Evolutionary conservation across 2,888 invertebrate species (phyloP).

Genomic region (Epistrophe eligans): DNA sequence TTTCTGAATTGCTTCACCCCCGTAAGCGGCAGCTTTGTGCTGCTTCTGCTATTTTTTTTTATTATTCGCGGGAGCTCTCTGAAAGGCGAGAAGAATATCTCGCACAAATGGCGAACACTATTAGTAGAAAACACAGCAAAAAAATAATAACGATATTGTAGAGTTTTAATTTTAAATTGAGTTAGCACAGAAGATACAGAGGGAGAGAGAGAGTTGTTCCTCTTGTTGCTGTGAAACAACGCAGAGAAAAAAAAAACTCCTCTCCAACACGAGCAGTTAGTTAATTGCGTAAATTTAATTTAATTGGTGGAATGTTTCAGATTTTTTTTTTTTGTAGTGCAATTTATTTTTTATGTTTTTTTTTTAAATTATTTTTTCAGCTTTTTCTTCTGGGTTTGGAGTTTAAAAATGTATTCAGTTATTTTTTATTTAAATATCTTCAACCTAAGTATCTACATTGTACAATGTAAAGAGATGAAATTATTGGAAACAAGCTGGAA

Average conservation of each 20-base stretch:
- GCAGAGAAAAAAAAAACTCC: conserved; percentile 19
- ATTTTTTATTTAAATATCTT: not conserved
- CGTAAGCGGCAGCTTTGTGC: conserved; percentile 39
- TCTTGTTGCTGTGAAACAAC: not conserved
- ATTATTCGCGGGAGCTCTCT: conserved; percentile 48
- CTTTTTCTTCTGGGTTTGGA: not conserved
- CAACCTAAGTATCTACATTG: too few relatives aligned
- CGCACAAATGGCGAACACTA: conserved; percentile 68
- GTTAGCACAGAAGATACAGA: conserved; percentile 15
- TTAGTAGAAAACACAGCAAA: conserved; percentile 48
- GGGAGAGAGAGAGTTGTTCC: not conserved
- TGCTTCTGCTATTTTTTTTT: conserved; percentile 14
- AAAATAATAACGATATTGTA: conserved; percentile 33
- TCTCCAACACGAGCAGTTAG: conserved; percentile 48
- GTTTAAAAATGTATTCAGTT: not conserved
- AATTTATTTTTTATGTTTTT: conserved; percentile 22
- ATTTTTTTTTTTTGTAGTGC: conserved; percentile 32
- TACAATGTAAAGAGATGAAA: not conserved
- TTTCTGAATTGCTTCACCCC: conserved; percentile 20
- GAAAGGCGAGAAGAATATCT: conserved; percentile 40
- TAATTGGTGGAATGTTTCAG: conserved; percentile 66
- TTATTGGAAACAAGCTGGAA: not conserved
- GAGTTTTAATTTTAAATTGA: conserved; percentile 73
- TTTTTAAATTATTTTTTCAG: not conserved
- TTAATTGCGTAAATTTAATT: conserved; percentile 69